Evolutionary conservation across 1,140 invertebrate species (phyloP).

Genomic region (Zaprionus ghesquierei): DNA sequence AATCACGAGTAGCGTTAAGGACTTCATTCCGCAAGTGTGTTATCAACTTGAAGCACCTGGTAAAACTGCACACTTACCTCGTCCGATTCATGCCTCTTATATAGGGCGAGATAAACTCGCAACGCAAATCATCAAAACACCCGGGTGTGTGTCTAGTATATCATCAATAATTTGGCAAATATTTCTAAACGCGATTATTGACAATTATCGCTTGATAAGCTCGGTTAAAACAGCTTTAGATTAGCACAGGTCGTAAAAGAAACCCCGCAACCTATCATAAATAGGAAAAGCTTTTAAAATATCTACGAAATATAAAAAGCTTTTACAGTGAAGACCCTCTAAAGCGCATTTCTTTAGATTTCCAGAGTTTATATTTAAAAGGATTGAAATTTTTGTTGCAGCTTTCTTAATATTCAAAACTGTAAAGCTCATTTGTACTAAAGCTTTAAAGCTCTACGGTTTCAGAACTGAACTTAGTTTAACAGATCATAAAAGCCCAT

Average conservation of each 20-base stretch:
- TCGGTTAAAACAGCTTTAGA: constrained; percentile 38
- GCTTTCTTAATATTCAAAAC: too few relatives aligned
- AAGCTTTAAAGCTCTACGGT: too few relatives aligned
- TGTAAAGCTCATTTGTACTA: too few relatives aligned
- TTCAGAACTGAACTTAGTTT: too few relatives aligned
- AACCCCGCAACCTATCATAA: neutral
- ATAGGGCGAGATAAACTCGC: constrained; percentile 51
- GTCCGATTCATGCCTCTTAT: constrained; percentile 35
- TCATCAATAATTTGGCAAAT: constrained; percentile 46
- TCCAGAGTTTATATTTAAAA: too few relatives aligned
- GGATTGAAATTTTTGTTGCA: too few relatives aligned
- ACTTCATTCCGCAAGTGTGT: constrained; percentile 54
- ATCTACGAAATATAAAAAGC: neutral
- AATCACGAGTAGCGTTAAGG: constrained; percentile 41
- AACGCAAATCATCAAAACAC: neutral
- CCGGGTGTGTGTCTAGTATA: neutral
- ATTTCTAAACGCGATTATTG: constrained; percentile 28
- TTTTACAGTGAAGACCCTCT: neutral
- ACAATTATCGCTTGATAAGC: constrained; percentile 41
- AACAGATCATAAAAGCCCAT: too few relatives aligned
- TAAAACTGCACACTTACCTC: neutral
- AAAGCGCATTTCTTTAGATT: neutral
- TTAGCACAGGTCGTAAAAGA: constrained; percentile 21
- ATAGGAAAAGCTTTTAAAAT: neutral
- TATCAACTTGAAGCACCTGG: neutral